phyloP scores from a whole-genome alignment of 2,888 invertebrate species.

The Acanthosoma haemorrhoidale region DNA sequence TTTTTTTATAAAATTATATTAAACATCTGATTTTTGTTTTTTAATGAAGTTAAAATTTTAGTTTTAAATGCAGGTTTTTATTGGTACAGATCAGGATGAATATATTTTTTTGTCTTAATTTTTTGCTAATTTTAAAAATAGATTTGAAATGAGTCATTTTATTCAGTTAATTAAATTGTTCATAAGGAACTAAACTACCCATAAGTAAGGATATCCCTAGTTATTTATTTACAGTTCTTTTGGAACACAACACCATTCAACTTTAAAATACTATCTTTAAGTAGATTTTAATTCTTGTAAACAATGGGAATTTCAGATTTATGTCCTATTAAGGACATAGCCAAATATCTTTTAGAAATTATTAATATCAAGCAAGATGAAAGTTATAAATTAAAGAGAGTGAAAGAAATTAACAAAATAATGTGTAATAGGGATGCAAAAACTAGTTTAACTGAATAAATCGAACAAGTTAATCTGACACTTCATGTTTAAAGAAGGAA shows the following conservation, averaged over 20 bases:
- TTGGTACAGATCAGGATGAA: not conserved
- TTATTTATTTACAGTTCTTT: too few relatives aligned
- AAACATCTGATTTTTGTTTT: not conserved
- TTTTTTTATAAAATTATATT: conserved; percentile 2
- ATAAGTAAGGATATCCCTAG: too few relatives aligned
- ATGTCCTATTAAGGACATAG: too few relatives aligned
- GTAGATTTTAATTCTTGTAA: too few relatives aligned
- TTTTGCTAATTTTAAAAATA: not conserved
- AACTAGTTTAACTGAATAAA: not conserved
- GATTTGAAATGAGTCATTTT: too few relatives aligned
- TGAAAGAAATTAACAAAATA: not conserved
- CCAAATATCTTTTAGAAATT: too few relatives aligned
- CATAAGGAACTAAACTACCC: too few relatives aligned
- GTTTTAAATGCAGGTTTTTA: not conserved
- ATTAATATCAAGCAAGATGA: not conserved
- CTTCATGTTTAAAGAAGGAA: too few relatives aligned
- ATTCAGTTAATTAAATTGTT: too few relatives aligned
- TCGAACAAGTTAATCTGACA: not conserved
- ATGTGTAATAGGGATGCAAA: not conserved
- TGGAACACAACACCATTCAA: too few relatives aligned
- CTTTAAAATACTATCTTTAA: too few relatives aligned
- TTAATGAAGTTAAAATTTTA: not conserved
- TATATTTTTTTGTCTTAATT: not conserved
- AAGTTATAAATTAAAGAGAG: not conserved
- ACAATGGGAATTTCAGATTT: too few relatives aligned